These are phyloP conservation scores for Chrysolina haemoptera DNA, from an alignment of 2,888 invertebrate species.

Conservation along the genomic window DNA sequence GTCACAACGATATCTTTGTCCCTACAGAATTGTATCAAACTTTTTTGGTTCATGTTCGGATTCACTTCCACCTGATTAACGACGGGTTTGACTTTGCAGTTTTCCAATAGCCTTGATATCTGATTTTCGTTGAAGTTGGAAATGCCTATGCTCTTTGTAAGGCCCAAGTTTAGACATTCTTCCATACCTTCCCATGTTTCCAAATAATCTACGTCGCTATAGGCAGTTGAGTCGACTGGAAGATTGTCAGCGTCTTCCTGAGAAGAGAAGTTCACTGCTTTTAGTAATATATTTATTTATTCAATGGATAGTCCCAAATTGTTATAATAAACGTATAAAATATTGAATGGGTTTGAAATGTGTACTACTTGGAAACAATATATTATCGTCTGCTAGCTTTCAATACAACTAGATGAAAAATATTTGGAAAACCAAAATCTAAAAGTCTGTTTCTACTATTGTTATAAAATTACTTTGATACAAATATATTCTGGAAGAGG, in stretches of 20 bases:
- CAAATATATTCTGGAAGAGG: no score
- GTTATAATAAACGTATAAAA: no score
- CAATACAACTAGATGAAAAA: no score
- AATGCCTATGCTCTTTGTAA: conserved; percentile 81
- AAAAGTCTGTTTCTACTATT: no score
- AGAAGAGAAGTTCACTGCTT: not conserved
- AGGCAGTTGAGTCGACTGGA: conserved; percentile 68
- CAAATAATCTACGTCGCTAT: conserved; percentile 78
- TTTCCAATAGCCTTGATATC: conserved; percentile 75
- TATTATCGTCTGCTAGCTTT: no score
- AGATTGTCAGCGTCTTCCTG: conserved; percentile 71
- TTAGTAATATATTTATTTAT: no score
- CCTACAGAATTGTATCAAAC: conserved; percentile 79
- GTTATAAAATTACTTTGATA: no score
- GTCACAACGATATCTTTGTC: conserved; percentile 76
- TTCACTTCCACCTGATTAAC: conserved; percentile 77
- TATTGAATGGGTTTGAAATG: no score
- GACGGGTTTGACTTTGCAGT: conserved; percentile 74
- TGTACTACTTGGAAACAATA: no score
- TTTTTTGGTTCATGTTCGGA: conserved; percentile 80
- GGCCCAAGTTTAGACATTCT: conserved; percentile 75
- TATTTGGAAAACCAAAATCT: no score
- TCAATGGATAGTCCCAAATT: no score
- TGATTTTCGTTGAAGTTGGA: conserved; percentile 86
- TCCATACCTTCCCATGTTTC: conserved; percentile 86